Evolutionary conservation across 2,113 vertebrate genomes (phyloP).

Genomic region (Irena cyanogastra): DNA sequence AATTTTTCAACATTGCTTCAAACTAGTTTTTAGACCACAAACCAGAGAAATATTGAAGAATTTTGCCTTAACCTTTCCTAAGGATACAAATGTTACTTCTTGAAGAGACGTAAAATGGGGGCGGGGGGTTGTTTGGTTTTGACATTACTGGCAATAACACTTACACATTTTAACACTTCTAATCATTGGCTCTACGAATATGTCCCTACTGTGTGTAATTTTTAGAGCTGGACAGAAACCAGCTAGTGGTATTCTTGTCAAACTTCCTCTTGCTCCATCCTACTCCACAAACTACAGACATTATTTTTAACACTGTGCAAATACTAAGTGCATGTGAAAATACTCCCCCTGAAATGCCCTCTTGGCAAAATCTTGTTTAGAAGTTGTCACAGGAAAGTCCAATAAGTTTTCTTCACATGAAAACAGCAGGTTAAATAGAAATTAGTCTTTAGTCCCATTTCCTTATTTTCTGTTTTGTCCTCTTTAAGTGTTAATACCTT

Average conservation of each 20-base stretch:
- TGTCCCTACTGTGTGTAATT: neutral
- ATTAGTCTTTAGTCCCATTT: neutral
- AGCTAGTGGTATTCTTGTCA: slow-evolving; percentile 14
- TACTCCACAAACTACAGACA: neutral
- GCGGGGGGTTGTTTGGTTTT: neutral
- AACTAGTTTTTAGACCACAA: neutral
- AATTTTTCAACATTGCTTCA: neutral
- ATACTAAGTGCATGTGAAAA: slow-evolving; percentile 12
- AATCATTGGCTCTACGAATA: neutral
- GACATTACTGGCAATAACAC: neutral
- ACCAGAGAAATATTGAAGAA: neutral
- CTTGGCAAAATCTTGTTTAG: neutral
- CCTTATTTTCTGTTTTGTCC: neutral
- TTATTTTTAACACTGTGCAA: slow-evolving; percentile 27
- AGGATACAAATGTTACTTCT: neutral
- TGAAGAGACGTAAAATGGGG: neutral
- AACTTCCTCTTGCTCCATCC: neutral
- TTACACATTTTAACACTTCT: neutral
- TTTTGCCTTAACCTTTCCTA: neutral
- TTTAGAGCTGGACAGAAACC: slow-evolving; percentile 23
- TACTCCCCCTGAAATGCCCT: neutral
- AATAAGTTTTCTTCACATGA: neutral
- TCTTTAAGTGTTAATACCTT: neutral
- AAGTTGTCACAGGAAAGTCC: neutral
- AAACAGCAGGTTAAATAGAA: neutral